Evolutionary conservation across 2,888 invertebrate species (phyloP), one percentile per base, ranked within the genome.

Genomic region (Subacronicta megacephala): DNA sequence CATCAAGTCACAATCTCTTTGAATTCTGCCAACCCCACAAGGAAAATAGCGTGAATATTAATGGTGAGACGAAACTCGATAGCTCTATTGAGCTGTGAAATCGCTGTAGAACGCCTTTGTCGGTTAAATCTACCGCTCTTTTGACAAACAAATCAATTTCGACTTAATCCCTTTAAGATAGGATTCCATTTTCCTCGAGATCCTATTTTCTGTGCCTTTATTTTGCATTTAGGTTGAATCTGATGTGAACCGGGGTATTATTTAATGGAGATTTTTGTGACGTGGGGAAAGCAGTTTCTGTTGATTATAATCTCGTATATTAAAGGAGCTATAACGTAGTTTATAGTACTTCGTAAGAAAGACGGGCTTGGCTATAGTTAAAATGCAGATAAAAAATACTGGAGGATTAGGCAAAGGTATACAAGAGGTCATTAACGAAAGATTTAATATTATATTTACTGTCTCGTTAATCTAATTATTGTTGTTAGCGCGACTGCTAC

Each of bases 21-120:
- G 4, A 15, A 15, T 16, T 38, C 37, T 35, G 15, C 15, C n/a
- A 16, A n/a, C 44, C 12, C 15, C 45, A 35, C 7, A 20, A 37
- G 10, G 12, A 12, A 40, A 53, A 45, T 18, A 42, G 15, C 13
- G 31, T 52, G 33, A 55, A 71, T 43, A 52, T 46, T 46, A 62
- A 52, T 40, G 35, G 47, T 33, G 49, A 37, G 20, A 47, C 49
- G 18, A 41, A 35, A 66, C 67, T 75, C 67, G 45, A 60, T 75
- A 62, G 29, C 18, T 58, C 54, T 45, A 56, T 47, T 58, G 56
- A 67, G 26, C 61, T 60, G 67, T 54, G 18, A 75, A 72, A 72
- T 73, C 42, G 16, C 20, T 26, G 40, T 40, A 54, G 50, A 38
- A 13, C 17, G 46, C 40, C 33, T 66, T 59, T 38, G 36, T 47